Conservation (phyloP, 2,797 vertebrate genomes). For the Siniperca scherzeri region DNA sequence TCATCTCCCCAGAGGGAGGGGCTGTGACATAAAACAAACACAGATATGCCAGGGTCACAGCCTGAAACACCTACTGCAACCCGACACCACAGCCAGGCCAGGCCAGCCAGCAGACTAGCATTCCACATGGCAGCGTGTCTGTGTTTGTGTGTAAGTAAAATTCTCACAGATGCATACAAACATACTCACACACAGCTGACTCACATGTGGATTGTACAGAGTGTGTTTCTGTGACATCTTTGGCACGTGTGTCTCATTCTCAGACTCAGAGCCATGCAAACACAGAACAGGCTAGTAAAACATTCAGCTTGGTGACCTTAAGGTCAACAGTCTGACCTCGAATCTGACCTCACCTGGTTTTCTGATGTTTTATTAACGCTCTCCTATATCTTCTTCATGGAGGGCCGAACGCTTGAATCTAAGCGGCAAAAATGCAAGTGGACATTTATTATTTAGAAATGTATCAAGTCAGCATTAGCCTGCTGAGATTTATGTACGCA, state of each 20-base stretch:
- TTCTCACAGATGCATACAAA: constrained; percentile 43
- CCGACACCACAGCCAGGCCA: constrained; percentile 60
- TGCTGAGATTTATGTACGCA: background rate
- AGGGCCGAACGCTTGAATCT: background rate
- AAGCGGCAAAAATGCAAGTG: background rate
- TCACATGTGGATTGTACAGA: constrained; percentile 26
- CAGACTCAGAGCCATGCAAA: constrained; percentile 40
- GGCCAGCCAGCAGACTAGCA: constrained; percentile 45
- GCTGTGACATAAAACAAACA: constrained; percentile 83
- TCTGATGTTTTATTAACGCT: constrained; percentile 59
- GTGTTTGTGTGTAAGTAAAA: constrained; percentile 54
- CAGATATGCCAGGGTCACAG: constrained; percentile 77
- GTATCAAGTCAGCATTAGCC: constrained; percentile 5
- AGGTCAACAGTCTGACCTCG: constrained; percentile 64
- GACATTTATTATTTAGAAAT: constrained; percentile 35
- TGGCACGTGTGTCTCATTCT: constrained; percentile 24
- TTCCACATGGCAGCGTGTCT: constrained; percentile 63
- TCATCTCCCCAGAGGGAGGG: constrained; percentile 79
- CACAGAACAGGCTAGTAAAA: constrained; percentile 33
- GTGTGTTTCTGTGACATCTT: constrained; percentile 12
- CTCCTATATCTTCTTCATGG: background rate
- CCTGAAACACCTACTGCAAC: constrained; percentile 77
- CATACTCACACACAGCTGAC: constrained; percentile 44
- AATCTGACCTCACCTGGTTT: constrained; percentile 67
- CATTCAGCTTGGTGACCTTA: constrained; percentile 51